Conservation (phyloP, 2,797 vertebrate genomes). For the Hozukius guyotensis region DNA sequence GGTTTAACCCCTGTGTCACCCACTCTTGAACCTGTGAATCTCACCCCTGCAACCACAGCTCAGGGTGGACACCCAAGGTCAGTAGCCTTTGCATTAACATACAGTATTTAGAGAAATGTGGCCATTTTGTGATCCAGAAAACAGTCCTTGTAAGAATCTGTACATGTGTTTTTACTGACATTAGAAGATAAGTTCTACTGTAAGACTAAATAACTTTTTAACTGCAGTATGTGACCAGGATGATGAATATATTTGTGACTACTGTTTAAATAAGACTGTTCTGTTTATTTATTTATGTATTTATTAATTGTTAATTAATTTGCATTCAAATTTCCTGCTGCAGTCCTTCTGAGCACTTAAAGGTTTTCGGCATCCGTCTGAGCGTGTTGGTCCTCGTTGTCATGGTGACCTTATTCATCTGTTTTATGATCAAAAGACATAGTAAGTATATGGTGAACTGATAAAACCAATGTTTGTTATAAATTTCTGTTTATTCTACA, state of each 20-base stretch:
- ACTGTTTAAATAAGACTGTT: background rate
- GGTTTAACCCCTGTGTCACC: too few relatives aligned
- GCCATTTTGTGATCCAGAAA: background rate
- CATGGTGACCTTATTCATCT: constrained; percentile 5
- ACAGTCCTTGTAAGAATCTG: background rate
- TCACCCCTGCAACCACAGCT: too few relatives aligned
- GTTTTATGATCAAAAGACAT: constrained; percentile 15
- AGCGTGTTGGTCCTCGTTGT: constrained; percentile 33
- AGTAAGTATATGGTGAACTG: constrained; percentile 20
- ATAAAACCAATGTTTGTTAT: background rate
- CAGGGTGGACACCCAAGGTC: too few relatives aligned
- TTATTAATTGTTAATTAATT: too few relatives aligned
- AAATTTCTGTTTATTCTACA: background rate
- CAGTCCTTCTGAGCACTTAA: accelerated
- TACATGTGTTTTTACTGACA: too few relatives aligned
- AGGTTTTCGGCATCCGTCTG: constrained; percentile 19
- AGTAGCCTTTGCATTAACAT: too few relatives aligned
- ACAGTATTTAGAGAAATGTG: too few relatives aligned
- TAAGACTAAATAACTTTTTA: too few relatives aligned
- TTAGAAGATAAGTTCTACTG: too few relatives aligned
- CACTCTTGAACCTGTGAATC: too few relatives aligned
- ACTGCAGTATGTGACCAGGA: too few relatives aligned
- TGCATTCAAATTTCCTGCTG: background rate
- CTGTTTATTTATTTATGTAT: background rate
- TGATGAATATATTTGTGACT: background rate